phyloP scores from a whole-genome alignment of 2,797 vertebrate species.

The Takifugu ocellatus region DNA sequence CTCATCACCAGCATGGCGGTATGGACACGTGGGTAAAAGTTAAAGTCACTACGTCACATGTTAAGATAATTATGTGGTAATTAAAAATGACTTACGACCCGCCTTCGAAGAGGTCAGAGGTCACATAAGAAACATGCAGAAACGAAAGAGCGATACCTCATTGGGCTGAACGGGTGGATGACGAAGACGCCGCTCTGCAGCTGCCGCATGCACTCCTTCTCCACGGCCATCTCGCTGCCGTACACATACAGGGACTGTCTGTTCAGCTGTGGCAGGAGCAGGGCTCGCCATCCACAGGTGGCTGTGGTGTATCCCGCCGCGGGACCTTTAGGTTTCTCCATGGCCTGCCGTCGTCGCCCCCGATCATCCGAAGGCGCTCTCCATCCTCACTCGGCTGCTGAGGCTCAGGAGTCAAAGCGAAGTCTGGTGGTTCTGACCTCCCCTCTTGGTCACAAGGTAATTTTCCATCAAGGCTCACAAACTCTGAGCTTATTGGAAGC shows the following conservation, averaged over 20 bases:
- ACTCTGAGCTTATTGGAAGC: conserved; percentile 54
- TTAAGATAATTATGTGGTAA: too few relatives aligned
- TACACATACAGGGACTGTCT: conserved; percentile 78
- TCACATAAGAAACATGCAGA: neutral
- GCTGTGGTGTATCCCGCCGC: conserved; percentile 43
- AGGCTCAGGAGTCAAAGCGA: conserved; percentile 33
- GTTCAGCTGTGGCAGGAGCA: conserved; percentile 78
- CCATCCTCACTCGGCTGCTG: conserved; percentile 45
- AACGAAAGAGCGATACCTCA: conserved; percentile 67
- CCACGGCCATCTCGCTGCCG: conserved; percentile 80
- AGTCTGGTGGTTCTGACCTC: conserved; percentile 43
- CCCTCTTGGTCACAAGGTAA: conserved; percentile 54
- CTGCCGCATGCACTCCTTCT: conserved; percentile 73
- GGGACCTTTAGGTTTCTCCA: conserved; percentile 70
- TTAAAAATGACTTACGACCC: neutral
- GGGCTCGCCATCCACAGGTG: conserved; percentile 72
- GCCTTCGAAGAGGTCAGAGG: neutral
- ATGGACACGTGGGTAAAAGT: too few relatives aligned
- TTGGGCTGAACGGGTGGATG: conserved; percentile 79
- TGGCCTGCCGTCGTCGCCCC: conserved; percentile 34
- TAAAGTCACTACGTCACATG: too few relatives aligned
- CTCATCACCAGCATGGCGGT: too few relatives aligned
- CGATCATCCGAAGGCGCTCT: conserved; percentile 35
- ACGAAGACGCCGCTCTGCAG: conserved; percentile 74
- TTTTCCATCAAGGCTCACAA: conserved; percentile 56